These are phyloP conservation scores for Clivina fossor DNA, from an alignment of 2,888 invertebrate species.

Conservation along the genomic window DNA sequence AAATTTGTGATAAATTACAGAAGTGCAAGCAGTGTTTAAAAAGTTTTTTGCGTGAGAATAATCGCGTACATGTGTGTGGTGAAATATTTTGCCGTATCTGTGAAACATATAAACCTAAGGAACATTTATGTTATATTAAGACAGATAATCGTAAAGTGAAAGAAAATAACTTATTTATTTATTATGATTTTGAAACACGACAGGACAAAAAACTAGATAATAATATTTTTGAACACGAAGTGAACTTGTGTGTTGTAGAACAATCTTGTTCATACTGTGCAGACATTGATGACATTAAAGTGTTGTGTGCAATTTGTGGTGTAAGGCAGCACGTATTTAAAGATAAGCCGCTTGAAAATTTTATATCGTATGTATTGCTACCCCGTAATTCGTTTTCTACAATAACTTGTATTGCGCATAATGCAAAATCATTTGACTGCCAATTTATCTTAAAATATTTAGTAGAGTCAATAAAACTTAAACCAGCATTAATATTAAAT, in stretches of 20 bases:
- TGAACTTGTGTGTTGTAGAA: constrained; percentile 36
- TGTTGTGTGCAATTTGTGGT: constrained; percentile 1
- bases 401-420: constrained; percentile 3
- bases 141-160: background rate
- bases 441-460: constrained; percentile 29
- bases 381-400: background rate
- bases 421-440: constrained; percentile 1
- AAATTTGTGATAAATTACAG: too few species aligned
- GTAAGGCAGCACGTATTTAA: background rate
- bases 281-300: background rate
- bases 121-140: background rate
- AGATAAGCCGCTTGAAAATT: background rate
- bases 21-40: too few species aligned
- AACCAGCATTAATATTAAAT: constrained; percentile 5
- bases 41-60: too few species aligned
- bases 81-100: too few species aligned
- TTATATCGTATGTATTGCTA: constrained; percentile 1
- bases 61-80: too few species aligned
- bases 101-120: too few species aligned
- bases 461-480: background rate
- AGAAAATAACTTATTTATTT: background rate
- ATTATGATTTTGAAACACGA: too few species aligned
- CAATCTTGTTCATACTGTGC: constrained; percentile 16
- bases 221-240: constrained; percentile 33
- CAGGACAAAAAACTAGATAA: constrained; percentile 29